Evolutionary conservation across 2,888 invertebrate genomes (phyloP).

Genomic region (Drosophila acutilabella): DNA sequence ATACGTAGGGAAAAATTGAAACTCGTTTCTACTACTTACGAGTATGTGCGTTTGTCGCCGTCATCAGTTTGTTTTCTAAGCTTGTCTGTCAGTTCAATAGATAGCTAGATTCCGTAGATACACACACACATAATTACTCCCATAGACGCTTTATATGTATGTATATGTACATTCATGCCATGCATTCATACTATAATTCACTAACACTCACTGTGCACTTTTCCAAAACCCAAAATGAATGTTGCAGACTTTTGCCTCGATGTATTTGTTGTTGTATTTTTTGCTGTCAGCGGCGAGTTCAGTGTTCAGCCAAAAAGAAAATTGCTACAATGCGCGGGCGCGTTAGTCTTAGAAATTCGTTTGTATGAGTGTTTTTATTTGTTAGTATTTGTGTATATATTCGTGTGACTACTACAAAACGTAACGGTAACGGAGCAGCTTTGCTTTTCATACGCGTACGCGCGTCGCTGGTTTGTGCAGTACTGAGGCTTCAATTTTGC

Average conservation of each 20-base stretch:
- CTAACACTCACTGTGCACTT: conserved; percentile 78
- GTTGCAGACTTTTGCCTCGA: conserved; percentile 57
- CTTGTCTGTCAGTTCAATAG: conserved; percentile 75
- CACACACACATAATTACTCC: conserved; percentile 33
- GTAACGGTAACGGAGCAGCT: conserved; percentile 65
- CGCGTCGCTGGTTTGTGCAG: conserved; percentile 75
- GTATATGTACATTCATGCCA: conserved; percentile 8
- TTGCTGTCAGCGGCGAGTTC: conserved; percentile 38
- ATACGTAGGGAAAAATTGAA: conserved; percentile 56
- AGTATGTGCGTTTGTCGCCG: conserved; percentile 54
- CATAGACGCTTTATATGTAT: conserved; percentile 11
- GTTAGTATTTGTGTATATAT: conserved; percentile 42
- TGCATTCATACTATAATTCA: conserved; percentile 43
- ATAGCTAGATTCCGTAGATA: conserved; percentile 60
- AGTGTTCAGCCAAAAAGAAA: conserved; percentile 61
- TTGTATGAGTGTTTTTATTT: conserved; percentile 43
- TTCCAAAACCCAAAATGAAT: conserved; percentile 71
- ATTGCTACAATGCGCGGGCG: conserved; percentile 64
- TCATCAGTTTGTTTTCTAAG: conserved; percentile 63
- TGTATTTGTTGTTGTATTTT: conserved; percentile 29
- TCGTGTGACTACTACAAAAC: conserved; percentile 53
- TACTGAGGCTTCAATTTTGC: conserved; percentile 74
- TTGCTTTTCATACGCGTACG: conserved; percentile 57
- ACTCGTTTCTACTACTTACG: conserved; percentile 50
- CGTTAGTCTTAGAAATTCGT: conserved; percentile 63